These are phyloP conservation scores for Paelopatides confundens DNA, from an alignment of 53 echinoderm and acorn worm genomes.

Conservation along the genomic window DNA sequence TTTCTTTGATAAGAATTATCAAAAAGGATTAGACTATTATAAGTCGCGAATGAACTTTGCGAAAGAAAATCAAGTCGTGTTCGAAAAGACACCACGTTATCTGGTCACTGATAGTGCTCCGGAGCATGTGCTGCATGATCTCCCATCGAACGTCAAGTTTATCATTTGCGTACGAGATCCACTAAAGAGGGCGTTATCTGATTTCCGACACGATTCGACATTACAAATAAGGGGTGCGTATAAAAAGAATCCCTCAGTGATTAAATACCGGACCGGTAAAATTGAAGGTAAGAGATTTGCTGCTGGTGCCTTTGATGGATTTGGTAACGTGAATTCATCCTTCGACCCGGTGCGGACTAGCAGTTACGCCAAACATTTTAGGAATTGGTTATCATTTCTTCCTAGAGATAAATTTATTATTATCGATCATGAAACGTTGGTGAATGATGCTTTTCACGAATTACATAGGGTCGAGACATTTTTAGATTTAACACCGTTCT, in stretches of 20 bases:
- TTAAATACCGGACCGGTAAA: background rate
- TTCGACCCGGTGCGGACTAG: slow-evolving; percentile 53
- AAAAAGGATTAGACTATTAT: slow-evolving; percentile 67
- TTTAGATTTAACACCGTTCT: slow-evolving; percentile 55
- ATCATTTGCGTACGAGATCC: slow-evolving; percentile 77
- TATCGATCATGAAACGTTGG: slow-evolving; percentile 53
- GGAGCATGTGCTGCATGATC: slow-evolving; percentile 36
- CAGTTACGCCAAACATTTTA: slow-evolving; percentile 66
- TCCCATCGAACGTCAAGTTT: slow-evolving; percentile 65
- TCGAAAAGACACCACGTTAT: slow-evolving; percentile 82
- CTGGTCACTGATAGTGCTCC: slow-evolving; percentile 65
- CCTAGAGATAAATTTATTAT: slow-evolving; percentile 66
- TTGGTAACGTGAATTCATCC: slow-evolving; percentile 45
- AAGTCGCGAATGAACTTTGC: slow-evolving; percentile 69
- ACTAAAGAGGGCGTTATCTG: slow-evolving; percentile 70
- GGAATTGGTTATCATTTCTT: slow-evolving; percentile 72
- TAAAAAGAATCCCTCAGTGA: background rate
- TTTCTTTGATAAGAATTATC: slow-evolving; percentile 69
- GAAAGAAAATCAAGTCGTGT: slow-evolving; percentile 32
- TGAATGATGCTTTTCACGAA: slow-evolving; percentile 57
- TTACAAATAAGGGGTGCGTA: background rate
- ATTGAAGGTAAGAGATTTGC: slow-evolving; percentile 49
- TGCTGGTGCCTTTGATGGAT: slow-evolving; percentile 5
- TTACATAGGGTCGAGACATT: slow-evolving; percentile 70
- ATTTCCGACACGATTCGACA: slow-evolving; percentile 71